These are phyloP conservation scores for Aporophyla nigra DNA, from an alignment of 2,888 invertebrate genomes.

Conservation along the genomic window DNA sequence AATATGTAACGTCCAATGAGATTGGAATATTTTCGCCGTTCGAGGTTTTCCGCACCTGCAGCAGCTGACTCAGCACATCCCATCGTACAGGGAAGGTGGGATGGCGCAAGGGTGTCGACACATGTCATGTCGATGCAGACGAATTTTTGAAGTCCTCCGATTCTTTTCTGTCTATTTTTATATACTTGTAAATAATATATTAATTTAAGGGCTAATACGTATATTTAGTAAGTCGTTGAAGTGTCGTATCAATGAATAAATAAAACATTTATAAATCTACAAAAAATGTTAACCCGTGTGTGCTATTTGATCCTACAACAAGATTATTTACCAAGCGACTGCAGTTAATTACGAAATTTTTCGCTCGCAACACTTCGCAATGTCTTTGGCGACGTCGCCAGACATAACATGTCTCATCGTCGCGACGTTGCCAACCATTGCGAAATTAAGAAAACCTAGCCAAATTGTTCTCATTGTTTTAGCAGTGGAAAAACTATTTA, in stretches of 20 bases:
- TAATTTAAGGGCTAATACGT: no score
- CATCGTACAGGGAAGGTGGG: no score
- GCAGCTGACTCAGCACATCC: no score
- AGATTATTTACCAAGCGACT: constrained; percentile 23
- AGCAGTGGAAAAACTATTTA: neutral
- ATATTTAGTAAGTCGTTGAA: neutral
- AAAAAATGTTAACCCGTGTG: neutral
- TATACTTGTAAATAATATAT: no score
- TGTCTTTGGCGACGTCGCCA: constrained; percentile 26
- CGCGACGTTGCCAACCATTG: constrained; percentile 38
- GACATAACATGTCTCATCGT: neutral
- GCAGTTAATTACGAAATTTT: neutral
- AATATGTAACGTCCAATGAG: no score
- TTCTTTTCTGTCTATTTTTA: no score
- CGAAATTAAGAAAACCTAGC: constrained; percentile 29
- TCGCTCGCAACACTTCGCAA: neutral
- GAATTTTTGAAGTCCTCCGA: no score
- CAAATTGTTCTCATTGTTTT: constrained; percentile 19
- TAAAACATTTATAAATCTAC: neutral
- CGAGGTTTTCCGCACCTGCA: no score
- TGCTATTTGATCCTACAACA: neutral
- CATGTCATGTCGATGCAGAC: no score
- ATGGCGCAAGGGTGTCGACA: no score
- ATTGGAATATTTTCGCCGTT: no score
- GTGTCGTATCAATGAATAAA: neutral